Conservation (phyloP, 2,888 invertebrate species). For the Hydropsyche betteni region DNA sequence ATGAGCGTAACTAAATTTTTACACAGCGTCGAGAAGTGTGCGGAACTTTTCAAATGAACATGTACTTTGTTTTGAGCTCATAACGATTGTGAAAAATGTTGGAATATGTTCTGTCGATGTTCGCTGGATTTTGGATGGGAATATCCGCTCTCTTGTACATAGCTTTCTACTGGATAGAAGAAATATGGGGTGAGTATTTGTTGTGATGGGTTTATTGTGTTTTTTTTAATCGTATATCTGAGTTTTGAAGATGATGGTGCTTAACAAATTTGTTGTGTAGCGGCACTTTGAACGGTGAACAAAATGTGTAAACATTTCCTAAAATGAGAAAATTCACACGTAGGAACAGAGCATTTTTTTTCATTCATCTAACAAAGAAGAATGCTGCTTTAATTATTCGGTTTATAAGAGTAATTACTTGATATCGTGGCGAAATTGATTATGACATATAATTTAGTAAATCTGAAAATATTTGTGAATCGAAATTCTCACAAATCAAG, state of each 20-base stretch:
- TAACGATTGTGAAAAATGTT: conserved; percentile 56
- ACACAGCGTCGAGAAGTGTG: neutral
- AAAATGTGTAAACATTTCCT: neutral
- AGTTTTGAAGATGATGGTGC: no score
- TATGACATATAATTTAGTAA: conserved; percentile 13
- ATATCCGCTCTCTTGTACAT: conserved; percentile 65
- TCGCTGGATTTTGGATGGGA: conserved; percentile 65
- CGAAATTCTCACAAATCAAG: conserved; percentile 11
- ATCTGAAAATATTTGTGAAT: neutral
- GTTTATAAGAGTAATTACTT: neutral
- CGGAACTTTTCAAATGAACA: neutral
- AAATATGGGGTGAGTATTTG: conserved; percentile 68
- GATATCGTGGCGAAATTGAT: conserved; percentile 13
- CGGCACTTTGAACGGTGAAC: neutral
- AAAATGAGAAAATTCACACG: conserved; percentile 24
- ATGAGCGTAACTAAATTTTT: neutral
- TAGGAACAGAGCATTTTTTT: neutral
- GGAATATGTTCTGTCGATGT: conserved; percentile 62
- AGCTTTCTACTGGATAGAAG: conserved; percentile 69
- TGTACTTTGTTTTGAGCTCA: neutral
- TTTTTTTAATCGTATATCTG: neutral
- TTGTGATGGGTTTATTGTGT: neutral
- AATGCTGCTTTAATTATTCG: conserved; percentile 1
- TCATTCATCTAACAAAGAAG: no score
- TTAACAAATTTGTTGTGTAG: neutral